Conservation (phyloP, 2,113 vertebrate species). For the Strix aluco region DNA sequence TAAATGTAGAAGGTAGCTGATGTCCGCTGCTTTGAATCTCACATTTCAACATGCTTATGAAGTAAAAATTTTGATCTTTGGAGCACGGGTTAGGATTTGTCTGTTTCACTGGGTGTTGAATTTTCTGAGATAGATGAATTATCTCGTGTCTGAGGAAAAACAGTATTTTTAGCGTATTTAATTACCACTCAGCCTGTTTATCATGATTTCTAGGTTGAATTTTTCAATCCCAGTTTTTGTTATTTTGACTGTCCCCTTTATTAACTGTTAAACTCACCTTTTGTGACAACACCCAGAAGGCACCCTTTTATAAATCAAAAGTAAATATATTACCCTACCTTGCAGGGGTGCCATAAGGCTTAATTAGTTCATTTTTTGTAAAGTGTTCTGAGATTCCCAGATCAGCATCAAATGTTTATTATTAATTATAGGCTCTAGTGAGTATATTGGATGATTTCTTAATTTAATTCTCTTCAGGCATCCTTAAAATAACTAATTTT, state of each 20-base stretch:
- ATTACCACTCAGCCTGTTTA: not conserved
- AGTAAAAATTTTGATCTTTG: not conserved
- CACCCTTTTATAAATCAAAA: slow-evolving; percentile 53
- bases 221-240: not conserved
- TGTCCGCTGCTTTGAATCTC: not conserved
- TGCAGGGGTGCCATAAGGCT: slow-evolving; percentile 41
- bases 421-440: slow-evolving; percentile 55
- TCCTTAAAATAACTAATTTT: slow-evolving; percentile 30
- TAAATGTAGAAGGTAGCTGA: not conserved
- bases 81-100: not conserved
- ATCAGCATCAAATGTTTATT: slow-evolving; percentile 55
- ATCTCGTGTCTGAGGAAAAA: not conserved
- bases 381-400: slow-evolving; percentile 42
- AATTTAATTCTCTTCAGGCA: slow-evolving; percentile 38
- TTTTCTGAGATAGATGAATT: not conserved
- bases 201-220: not conserved
- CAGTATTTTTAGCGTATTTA: not conserved
- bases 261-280: slow-evolving; percentile 21
- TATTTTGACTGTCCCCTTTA: not conserved
- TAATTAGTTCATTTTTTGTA: slow-evolving; percentile 61
- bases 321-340: slow-evolving; percentile 55
- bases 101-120: not conserved
- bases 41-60: not conserved
- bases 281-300: slow-evolving; percentile 47
- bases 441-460: slow-evolving; percentile 22